A percentile compares a stretch with the other conserved stretches of the same genome.
Evolutionary conservation across 2,113 vertebrate species (phyloP).

Genomic region (Microtus pennsylvanicus): DNA sequence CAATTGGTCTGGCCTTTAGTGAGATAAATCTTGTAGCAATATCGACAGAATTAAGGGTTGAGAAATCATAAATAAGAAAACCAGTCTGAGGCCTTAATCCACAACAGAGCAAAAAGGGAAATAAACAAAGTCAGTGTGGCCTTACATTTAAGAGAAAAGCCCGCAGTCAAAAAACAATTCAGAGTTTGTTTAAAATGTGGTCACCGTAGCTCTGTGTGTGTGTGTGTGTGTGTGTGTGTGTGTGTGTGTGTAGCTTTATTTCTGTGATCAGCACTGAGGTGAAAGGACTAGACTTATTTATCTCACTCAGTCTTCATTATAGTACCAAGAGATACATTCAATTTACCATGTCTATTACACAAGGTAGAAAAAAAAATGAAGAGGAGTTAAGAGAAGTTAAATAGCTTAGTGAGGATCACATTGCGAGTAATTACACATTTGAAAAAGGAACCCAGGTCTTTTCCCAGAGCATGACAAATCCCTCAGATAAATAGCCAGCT

Average conservation of each 20-base stretch:
- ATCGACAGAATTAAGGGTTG: constrained; percentile 4
- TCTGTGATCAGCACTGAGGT: not conserved
- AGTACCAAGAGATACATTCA: not conserved
- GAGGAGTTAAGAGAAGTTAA: not conserved
- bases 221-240: too few relatives aligned
- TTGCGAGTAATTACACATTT: not conserved
- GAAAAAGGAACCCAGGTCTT: not conserved
- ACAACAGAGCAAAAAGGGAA: not conserved
- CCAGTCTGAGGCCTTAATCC: not conserved
- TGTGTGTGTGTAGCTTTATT: too few relatives aligned
- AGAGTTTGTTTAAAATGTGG: not conserved
- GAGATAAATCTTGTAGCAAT: not conserved
- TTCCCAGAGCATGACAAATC: not conserved
- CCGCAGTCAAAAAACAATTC: not conserved
- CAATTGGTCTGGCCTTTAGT: not conserved
- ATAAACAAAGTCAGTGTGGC: not conserved
- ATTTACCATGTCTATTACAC: not conserved
- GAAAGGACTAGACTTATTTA: not conserved
- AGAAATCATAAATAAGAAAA: constrained; percentile 36
- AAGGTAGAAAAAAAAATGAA: not conserved
- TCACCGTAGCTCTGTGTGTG: too few relatives aligned
- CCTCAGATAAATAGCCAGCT: not conserved
- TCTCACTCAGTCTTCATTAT: not conserved
- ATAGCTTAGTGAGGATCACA: not conserved
- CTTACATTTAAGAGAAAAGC: not conserved